Conservation (phyloP, 2,113 vertebrate species). For the Orthonyx spaldingii region DNA sequence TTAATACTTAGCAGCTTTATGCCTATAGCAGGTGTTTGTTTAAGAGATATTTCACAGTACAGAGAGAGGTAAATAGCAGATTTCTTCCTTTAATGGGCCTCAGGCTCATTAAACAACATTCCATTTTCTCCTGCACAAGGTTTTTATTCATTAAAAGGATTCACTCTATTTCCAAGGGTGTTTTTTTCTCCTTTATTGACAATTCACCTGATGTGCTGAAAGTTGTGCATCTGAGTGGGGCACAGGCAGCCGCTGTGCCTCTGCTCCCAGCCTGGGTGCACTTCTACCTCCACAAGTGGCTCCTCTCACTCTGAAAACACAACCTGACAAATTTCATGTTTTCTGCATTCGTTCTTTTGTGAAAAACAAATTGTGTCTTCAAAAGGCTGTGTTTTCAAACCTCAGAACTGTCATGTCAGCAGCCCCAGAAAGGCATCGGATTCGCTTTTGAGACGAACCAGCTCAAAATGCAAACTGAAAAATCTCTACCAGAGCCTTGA, state of each 20-base stretch:
- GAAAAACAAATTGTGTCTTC: neutral
- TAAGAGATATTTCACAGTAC: constrained; percentile 26
- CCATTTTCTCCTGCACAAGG: neutral
- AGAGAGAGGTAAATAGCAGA: constrained; percentile 29
- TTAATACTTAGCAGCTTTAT: constrained; percentile 28
- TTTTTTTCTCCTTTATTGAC: neutral
- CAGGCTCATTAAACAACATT: constrained; percentile 17
- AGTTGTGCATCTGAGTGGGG: neutral
- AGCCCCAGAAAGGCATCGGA: neutral
- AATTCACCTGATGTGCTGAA: neutral
- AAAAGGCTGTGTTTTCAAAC: neutral
- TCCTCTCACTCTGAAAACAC: neutral
- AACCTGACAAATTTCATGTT: neutral
- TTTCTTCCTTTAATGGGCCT: constrained; percentile 30
- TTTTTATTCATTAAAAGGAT: constrained; percentile 24
- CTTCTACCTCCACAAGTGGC: neutral
- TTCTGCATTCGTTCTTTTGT: neutral
- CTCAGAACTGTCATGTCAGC: neutral
- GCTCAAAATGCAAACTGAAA: neutral
- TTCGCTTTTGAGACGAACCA: neutral
- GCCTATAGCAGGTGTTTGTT: constrained; percentile 44
- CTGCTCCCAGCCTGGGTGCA: neutral
- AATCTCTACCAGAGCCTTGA: neutral
- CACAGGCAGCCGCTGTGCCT: neutral
- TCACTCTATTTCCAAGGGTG: neutral